Evolutionary conservation across 2,797 vertebrate genomes (phyloP), one percentile per base, ranked within the genome.

Genomic region (Distichodus sexfasciatus): DNA sequence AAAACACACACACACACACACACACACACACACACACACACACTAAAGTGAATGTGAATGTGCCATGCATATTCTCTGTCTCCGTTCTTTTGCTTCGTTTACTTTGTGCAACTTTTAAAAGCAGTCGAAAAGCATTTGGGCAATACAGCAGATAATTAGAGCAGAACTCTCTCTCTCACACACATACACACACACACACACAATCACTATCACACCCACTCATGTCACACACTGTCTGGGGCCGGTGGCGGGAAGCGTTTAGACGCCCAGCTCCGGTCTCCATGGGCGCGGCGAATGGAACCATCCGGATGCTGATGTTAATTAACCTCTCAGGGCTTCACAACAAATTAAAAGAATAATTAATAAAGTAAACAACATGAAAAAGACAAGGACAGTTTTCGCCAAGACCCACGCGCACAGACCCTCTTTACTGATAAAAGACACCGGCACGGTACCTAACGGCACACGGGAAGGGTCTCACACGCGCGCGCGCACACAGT

Each of bases 311-410:
- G 72, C 51, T 69, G 64, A 65, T 26, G 73, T 76, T 78, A 83
- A 81, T 82, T 79, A 82, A 79, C 72, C 81, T 82, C 76, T 69
- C 70, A 74, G 81, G 76, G 79, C 78, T 74, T 81, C 66, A n/a
- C 61, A 66, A 72, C 62, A 81, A 76, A 81, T 79, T 77, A 79
- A 75, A 76, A 68, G 67, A 71, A 60, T 77, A 74, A 79, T 79
- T 80, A 80, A 77, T 80, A 80, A 80, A 79, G 75, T 74, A 82
- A 80, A 82, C 68, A 79, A 72, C 41, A 23, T 33, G 24, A 41
- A 54, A 68, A 53, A 74, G 28, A 76, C 9, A 38, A 17, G 44
- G 57, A 51, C 44, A 41, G 66, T 61, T 69, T 75, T 75, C 29
- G 29, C 53, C 14, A 26, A 74, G 77, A 71, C 68, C 59, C n/a